Evolutionary conservation across 1,140 invertebrate species (phyloP).

Genomic region (Trinorchestia longiramus): DNA sequence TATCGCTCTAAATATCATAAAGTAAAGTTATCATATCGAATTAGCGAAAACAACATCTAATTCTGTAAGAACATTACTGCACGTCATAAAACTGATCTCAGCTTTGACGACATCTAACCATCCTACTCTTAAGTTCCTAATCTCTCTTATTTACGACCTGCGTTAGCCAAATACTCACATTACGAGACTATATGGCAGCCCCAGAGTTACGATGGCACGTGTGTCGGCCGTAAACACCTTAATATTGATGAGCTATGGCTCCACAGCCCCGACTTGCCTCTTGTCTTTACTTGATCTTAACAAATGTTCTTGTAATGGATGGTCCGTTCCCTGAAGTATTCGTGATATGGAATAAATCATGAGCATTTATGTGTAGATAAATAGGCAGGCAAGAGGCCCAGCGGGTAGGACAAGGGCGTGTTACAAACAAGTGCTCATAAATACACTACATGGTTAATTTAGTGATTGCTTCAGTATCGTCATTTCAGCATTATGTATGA

Average conservation of each 20-base stretch:
- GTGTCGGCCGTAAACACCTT: background rate
- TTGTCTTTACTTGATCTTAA: background rate
- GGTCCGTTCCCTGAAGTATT: background rate
- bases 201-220: background rate
- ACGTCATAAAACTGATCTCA: background rate
- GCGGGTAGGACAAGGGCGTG: background rate
- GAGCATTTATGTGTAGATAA: background rate
- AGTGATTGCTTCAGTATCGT: background rate
- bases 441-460: background rate
- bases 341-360: background rate
- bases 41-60: background rate
- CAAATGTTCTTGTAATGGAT: constrained; percentile 1
- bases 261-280: background rate
- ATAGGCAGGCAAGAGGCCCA: background rate
- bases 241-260: background rate
- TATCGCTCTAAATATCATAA: too few species aligned
- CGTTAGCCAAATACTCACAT: constrained; percentile 7
- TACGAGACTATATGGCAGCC: background rate
- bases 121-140: background rate
- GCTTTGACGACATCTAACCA: background rate
- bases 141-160: background rate
- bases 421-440: background rate
- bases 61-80: background rate
- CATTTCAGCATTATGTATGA: background rate
- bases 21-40: too few species aligned